phyloP scores from a whole-genome alignment of 35 echinoderm and acorn worm genomes.

The Ophiothrix spiculata region DNA sequence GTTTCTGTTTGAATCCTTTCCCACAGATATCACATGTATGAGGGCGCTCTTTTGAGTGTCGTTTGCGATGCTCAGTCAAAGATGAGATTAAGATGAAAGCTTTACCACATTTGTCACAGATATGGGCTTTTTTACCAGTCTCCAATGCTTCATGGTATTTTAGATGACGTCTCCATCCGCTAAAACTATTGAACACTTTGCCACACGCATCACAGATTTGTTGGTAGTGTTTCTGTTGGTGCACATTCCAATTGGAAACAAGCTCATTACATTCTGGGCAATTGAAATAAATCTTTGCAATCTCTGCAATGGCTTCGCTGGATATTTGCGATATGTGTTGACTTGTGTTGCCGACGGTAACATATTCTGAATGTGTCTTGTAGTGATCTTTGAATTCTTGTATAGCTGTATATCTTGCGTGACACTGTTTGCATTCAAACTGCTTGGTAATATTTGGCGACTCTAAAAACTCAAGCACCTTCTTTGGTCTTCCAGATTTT shows the following conservation, averaged over 20 bases:
- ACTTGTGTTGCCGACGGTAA: not conserved
- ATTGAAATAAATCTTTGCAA: not conserved
- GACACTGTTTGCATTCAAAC: not conserved
- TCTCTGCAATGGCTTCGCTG: not conserved
- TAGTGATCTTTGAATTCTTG: not conserved
- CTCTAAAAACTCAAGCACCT: not conserved
- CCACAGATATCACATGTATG: slow-evolving; percentile 11
- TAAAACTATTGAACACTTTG: slow-evolving; percentile 5
- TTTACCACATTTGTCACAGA: slow-evolving; percentile 15
- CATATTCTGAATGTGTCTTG: not conserved
- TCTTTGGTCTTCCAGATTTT: not conserved
- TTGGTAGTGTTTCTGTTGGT: not conserved
- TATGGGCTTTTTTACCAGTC: not conserved
- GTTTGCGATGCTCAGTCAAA: not conserved
- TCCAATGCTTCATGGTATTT: not conserved
- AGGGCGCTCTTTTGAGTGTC: not conserved
- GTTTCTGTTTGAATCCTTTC: not conserved
- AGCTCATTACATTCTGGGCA: slow-evolving; percentile 1
- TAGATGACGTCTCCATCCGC: not conserved
- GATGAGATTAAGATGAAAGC: not conserved
- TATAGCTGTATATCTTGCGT: not conserved
- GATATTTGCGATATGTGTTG: not conserved
- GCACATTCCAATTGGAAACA: not conserved
- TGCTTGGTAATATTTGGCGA: not conserved
- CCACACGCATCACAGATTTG: slow-evolving; percentile 12